Evolutionary conservation across 2,888 invertebrate species (phyloP).

Genomic region (Philopedon plagiatum): DNA sequence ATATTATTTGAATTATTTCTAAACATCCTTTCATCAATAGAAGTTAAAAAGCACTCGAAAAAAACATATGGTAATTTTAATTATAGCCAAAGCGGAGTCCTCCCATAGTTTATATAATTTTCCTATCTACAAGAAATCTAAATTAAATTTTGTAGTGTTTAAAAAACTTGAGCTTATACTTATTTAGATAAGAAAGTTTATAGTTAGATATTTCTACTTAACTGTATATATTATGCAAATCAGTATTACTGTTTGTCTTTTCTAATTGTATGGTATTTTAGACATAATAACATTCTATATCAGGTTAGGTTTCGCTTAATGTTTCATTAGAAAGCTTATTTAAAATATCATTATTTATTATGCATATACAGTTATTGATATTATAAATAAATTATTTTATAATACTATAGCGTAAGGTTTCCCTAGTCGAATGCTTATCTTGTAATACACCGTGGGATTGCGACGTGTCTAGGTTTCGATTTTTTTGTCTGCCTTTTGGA

Average conservation of each 20-base stretch:
- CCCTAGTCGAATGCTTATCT: too few relatives aligned
- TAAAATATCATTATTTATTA: not conserved
- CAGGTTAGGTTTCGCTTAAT: not conserved
- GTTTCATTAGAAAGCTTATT: not conserved
- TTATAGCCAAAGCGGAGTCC: conserved; percentile 5
- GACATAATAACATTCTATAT: conserved; percentile 17
- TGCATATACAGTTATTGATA: not conserved
- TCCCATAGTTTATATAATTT: conserved; percentile 26
- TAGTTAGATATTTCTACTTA: conserved; percentile 23
- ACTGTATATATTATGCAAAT: conserved; percentile 37
- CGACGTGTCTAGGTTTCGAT: too few relatives aligned
- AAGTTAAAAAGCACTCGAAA: not conserved
- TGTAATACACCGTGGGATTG: too few relatives aligned
- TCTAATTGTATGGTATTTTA: conserved; percentile 23
- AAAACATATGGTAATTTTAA: conserved; percentile 21
- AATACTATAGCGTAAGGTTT: too few relatives aligned
- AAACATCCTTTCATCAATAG: conserved; percentile 4
- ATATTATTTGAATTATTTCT: not conserved
- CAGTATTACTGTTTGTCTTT: conserved; percentile 14
- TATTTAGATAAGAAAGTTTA: conserved; percentile 37
- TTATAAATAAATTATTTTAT: not conserved
- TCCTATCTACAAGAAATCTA: conserved; percentile 25
- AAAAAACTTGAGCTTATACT: conserved; percentile 25
- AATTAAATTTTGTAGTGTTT: conserved; percentile 32
- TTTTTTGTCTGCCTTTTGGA: too few relatives aligned